A percentile compares a stretch with the other conserved stretches of the same genome.
These are phyloP conservation scores for Eumaeus atala DNA, from an alignment of 1,140 invertebrate species.

Conservation along the genomic window DNA sequence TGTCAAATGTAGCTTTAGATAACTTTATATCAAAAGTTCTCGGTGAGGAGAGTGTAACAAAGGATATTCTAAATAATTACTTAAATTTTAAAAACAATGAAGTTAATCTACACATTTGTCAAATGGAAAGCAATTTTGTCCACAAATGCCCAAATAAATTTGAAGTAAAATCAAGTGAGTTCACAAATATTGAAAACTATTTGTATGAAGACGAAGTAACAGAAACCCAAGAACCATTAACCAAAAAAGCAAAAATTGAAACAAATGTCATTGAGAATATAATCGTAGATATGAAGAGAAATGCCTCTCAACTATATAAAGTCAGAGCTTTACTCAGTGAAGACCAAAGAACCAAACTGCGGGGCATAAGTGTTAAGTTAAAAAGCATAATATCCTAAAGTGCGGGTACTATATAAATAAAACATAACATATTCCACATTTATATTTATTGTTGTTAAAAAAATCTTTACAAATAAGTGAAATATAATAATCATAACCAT, in stretches of 20 bases:
- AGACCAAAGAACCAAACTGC: slow-evolving; percentile 25
- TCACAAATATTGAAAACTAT: slow-evolving; percentile 31
- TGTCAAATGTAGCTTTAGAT: slow-evolving; percentile 24
- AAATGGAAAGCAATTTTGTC: background rate
- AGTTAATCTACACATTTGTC: background rate
- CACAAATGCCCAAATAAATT: background rate
- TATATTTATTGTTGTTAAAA: slow-evolving; percentile 73
- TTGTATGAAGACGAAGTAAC: slow-evolving; percentile 45
- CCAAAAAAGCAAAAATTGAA: slow-evolving; percentile 44
- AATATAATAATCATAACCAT: slow-evolving; percentile 65
- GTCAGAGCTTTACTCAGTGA: slow-evolving; percentile 32
- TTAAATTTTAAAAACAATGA: background rate
- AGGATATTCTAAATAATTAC: slow-evolving; percentile 4
- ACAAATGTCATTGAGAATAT: slow-evolving; percentile 32
- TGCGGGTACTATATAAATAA: slow-evolving; percentile 31
- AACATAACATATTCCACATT: slow-evolving; percentile 63
- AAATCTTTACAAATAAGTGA: slow-evolving; percentile 72
- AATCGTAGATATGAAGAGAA: slow-evolving; percentile 37
- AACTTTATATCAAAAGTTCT: slow-evolving; percentile 25
- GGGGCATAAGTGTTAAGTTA: background rate
- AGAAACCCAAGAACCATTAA: slow-evolving; percentile 39
- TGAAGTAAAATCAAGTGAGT: slow-evolving; percentile 1
- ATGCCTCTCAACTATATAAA: slow-evolving; percentile 29
- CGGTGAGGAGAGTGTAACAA: slow-evolving; percentile 15
- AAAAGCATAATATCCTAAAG: background rate